A percentile compares a stretch with the other conserved stretches of the same genome.
Evolutionary conservation across 2,797 vertebrate species (phyloP).

Genomic region (Propithecus perrieri): DNA sequence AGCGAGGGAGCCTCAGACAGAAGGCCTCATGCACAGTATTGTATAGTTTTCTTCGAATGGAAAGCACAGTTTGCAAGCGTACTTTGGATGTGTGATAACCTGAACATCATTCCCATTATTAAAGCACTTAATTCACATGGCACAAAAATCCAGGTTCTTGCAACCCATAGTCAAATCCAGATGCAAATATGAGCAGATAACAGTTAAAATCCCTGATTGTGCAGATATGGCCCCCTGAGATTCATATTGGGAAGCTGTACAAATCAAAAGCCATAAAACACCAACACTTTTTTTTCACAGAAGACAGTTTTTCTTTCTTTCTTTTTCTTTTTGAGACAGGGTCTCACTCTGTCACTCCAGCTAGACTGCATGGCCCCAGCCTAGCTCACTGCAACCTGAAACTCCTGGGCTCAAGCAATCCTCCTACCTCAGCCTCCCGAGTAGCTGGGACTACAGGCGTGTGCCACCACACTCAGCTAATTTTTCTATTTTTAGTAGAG

Average conservation of each 20-base stretch:
- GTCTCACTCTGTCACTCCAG: too few species aligned
- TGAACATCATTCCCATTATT: background rate
- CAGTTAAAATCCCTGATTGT: background rate
- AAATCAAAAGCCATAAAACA: background rate
- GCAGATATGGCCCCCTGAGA: background rate
- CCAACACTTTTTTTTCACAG: background rate
- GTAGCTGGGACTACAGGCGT: too few species aligned
- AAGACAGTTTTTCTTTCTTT: background rate
- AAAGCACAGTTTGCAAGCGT: constrained; percentile 36
- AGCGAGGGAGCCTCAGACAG: background rate
- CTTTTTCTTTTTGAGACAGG: too few species aligned
- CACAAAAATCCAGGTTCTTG: background rate
- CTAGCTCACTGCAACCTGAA: too few species aligned
- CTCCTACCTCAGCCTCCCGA: too few species aligned
- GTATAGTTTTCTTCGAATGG: background rate
- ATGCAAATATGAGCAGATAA: background rate
- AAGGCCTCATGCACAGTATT: background rate
- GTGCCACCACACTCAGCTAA: too few species aligned
- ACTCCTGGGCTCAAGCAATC: too few species aligned
- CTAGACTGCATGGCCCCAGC: too few species aligned
- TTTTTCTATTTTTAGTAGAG: too few species aligned
- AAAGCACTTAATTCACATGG: background rate
- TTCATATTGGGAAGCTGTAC: background rate
- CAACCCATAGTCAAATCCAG: background rate
- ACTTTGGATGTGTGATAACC: background rate